These are phyloP conservation scores for Aleiodes alternator DNA, from an alignment of 2,888 invertebrate genomes.

Conservation along the genomic window DNA sequence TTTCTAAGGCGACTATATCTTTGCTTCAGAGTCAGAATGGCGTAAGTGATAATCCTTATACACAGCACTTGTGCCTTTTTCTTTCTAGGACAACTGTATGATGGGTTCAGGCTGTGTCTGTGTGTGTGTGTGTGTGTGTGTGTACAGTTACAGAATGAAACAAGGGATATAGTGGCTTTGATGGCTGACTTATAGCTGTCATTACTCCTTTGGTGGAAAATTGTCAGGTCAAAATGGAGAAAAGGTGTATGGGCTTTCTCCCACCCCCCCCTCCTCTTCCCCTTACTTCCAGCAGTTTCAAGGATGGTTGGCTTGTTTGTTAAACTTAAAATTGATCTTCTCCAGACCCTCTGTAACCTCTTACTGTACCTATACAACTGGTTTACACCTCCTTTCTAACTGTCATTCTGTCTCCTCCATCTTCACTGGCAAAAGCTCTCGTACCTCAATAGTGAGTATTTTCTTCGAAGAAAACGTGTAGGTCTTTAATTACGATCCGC, in stretches of 20 bases:
- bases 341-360: constrained; percentile 2
- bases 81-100: not conserved
- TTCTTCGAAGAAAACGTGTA: constrained; percentile 47
- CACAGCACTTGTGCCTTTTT: too few species aligned
- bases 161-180: not conserved
- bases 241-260: constrained; percentile 34
- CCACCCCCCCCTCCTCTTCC: not conserved
- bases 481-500: constrained; percentile 56
- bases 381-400: too few species aligned
- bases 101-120: not conserved
- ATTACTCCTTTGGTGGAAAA: constrained; percentile 53
- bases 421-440: constrained; percentile 11
- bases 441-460: constrained; percentile 9
- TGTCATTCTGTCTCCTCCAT: not conserved
- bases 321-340: constrained; percentile 70
- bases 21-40: too few species aligned
- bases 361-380: constrained; percentile 21
- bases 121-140: not conserved
- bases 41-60: too few species aligned
- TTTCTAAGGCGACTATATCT: not conserved
- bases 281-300: not conserved
- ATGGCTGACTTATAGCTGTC: constrained; percentile 55
- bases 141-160: not conserved
- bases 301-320: constrained; percentile 66
- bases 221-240: constrained; percentile 46